A percentile compares a stretch with the other conserved stretches of the same genome.
Evolutionary conservation across 1,140 invertebrate species (phyloP).

Genomic region (Diploscapter pachys): DNA sequence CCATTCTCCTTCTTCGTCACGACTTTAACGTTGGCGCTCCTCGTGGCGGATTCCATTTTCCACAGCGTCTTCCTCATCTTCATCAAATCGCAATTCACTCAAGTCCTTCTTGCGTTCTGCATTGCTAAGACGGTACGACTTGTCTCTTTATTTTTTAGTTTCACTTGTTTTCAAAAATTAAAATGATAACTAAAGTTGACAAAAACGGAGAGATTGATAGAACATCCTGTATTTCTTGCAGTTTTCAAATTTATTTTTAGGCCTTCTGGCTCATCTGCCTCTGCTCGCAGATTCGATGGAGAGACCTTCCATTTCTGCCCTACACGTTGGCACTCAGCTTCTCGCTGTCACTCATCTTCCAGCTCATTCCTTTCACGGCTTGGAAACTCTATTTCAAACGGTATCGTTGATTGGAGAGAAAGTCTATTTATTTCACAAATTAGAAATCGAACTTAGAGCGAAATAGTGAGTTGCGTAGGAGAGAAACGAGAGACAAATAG

Average conservation of each 20-base stretch:
- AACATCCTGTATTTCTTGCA: background rate
- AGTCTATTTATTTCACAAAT: too few species aligned
- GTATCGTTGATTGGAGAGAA: too few species aligned
- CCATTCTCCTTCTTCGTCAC: constrained; percentile 23
- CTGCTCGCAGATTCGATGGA: constrained; percentile 21
- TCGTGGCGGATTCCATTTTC: constrained; percentile 5
- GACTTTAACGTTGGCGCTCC: background rate
- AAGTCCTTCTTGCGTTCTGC: constrained; percentile 19
- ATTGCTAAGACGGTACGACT: constrained; percentile 13
- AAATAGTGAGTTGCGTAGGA: background rate
- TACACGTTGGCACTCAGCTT: constrained; percentile 25
- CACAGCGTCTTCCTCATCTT: constrained; percentile 24
- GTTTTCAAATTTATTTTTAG: background rate
- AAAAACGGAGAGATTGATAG: background rate
- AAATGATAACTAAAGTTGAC: background rate
- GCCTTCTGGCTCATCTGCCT: constrained; percentile 14
- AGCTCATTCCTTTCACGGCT: constrained; percentile 11
- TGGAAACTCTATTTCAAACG: constrained; percentile 20
- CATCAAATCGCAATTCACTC: constrained; percentile 24
- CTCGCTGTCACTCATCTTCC: constrained; percentile 11
- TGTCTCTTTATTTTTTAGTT: too few species aligned
- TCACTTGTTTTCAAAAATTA: too few species aligned
- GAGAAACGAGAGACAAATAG: too few species aligned
- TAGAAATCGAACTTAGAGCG: too few species aligned
- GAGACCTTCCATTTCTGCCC: constrained; percentile 8